A percentile compares a stretch with the other conserved stretches of the same genome.
These are phyloP conservation scores for Alloplasta piceator DNA, from an alignment of 2,888 invertebrate genomes.

Conservation along the genomic window DNA sequence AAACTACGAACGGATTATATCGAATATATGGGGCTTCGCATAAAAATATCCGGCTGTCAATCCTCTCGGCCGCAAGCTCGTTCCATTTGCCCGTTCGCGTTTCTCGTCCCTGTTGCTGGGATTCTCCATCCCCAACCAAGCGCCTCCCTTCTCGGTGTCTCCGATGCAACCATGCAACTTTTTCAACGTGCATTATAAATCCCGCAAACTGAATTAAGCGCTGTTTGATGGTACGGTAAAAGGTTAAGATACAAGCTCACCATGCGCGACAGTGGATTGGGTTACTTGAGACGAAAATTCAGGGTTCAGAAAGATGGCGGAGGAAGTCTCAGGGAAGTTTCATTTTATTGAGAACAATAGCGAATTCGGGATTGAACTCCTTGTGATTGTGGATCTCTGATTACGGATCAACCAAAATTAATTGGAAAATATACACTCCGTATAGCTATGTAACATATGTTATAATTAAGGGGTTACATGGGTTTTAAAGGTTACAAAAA, in stretches of 20 bases:
- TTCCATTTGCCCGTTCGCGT: slow-evolving; percentile 52
- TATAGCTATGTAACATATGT: no score
- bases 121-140: slow-evolving; percentile 34
- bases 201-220: slow-evolving; percentile 60
- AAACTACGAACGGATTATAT: slow-evolving; percentile 80
- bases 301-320: no score
- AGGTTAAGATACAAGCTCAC: slow-evolving; percentile 20
- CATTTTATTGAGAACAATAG: no score
- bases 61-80: slow-evolving; percentile 65
- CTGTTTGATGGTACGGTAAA: slow-evolving; percentile 24
- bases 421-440: no score
- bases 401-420: no score
- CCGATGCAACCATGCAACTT: slow-evolving; percentile 40
- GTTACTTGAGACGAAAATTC: no score
- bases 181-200: slow-evolving; percentile 26
- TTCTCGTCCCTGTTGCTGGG: slow-evolving; percentile 57
- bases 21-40: slow-evolving; percentile 79
- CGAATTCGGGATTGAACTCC: no score
- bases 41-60: slow-evolving; percentile 81
- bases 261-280: no score
- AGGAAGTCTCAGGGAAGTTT: no score
- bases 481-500: no score
- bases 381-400: no score
- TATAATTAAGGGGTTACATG: no score
- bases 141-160: slow-evolving; percentile 11